Conservation (phyloP, 1,140 invertebrate genomes). For the Plectrocnemia conspersa region DNA sequence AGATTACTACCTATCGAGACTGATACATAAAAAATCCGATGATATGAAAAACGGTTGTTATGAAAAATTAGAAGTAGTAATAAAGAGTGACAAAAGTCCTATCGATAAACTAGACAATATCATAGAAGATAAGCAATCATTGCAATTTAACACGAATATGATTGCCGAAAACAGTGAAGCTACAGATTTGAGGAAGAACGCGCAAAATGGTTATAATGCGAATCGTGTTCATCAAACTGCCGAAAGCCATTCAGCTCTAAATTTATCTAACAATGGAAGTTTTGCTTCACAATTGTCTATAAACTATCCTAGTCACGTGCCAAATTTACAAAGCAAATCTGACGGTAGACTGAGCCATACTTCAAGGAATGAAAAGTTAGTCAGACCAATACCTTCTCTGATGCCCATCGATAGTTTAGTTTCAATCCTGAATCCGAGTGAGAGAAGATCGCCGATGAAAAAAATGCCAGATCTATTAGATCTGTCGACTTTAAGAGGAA, state of each 20-base stretch:
- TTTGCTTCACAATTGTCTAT: not conserved
- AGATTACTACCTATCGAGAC: not conserved
- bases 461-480: constrained; percentile 5
- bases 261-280: not conserved
- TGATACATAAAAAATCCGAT: constrained; percentile 3
- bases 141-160: not conserved
- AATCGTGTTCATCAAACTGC: not conserved
- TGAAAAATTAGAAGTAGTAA: constrained; percentile 22
- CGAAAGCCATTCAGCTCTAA: not conserved
- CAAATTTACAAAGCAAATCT: not conserved
- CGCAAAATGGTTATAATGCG: not conserved
- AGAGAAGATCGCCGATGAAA: constrained; percentile 3
- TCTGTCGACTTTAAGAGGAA: constrained; percentile 9
- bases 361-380: constrained; percentile 22
- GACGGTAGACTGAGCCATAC: not conserved
- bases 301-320: not conserved
- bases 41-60: not conserved
- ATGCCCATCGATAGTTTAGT: constrained; percentile 25
- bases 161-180: not conserved
- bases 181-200: not conserved
- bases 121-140: not conserved
- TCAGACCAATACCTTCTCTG: constrained; percentile 28
- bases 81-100: constrained; percentile 26
- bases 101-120: constrained; percentile 5
- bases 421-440: not conserved